Evolutionary conservation across 2,797 vertebrate species (phyloP).

Genomic region (Chiloscyllium punctatum): DNA sequence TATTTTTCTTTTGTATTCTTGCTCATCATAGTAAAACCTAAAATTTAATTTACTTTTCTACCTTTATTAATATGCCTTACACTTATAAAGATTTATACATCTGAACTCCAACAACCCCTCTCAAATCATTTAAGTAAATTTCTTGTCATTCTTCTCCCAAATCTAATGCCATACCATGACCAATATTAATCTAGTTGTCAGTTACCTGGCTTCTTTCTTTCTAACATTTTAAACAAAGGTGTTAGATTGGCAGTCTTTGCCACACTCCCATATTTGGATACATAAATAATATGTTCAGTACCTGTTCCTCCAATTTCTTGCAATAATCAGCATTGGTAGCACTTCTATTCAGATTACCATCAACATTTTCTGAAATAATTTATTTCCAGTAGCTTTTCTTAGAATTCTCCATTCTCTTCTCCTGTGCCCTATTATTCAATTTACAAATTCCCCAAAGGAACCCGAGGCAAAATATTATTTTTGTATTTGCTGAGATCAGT

Average conservation of each 20-base stretch:
- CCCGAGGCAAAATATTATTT: background rate
- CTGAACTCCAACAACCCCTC: background rate
- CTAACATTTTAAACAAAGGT: background rate
- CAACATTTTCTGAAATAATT: background rate
- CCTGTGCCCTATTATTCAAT: background rate
- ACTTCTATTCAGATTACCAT: background rate
- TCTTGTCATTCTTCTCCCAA: background rate
- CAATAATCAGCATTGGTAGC: background rate
- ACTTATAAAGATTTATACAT: background rate
- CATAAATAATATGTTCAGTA: background rate
- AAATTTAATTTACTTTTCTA: background rate
- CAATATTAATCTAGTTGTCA: background rate
- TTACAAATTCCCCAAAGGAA: background rate
- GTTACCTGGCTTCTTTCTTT: background rate
- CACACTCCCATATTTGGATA: background rate
- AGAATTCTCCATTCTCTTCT: background rate
- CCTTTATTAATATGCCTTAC: background rate
- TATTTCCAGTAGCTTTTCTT: background rate
- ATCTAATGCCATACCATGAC: background rate
- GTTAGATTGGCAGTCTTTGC: background rate
- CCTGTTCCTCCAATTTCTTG: background rate
- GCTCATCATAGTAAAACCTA: background rate
- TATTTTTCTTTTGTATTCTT: background rate
- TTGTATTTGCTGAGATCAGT: too few relatives aligned
- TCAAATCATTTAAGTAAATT: background rate